Conservation (phyloP, 2,113 vertebrate species). For the Etheostoma cragini region DNA sequence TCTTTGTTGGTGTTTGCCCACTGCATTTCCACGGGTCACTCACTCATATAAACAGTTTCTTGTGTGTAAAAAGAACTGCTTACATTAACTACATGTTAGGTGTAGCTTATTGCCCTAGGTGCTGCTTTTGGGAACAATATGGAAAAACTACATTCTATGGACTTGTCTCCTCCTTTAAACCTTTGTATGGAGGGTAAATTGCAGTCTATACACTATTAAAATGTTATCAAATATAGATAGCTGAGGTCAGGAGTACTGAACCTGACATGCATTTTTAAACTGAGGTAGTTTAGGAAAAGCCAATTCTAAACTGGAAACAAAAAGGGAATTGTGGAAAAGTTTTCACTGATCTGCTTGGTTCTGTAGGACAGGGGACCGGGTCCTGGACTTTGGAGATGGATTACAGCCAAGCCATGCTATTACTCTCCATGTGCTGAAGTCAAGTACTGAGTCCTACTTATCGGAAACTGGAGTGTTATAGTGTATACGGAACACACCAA, state of each 20-base stretch:
- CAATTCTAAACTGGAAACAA: not conserved
- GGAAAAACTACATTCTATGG: not conserved
- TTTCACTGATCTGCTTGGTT: not conserved
- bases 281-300: not conserved
- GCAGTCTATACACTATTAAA: not conserved
- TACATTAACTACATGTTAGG: not conserved
- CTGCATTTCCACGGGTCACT: not conserved
- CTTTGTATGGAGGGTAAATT: not conserved
- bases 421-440: no score
- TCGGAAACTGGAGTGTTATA: no score
- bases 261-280: conserved; percentile 17
- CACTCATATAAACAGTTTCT: not conserved
- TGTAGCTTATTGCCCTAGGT: no score
- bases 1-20: not conserved
- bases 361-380: not conserved
- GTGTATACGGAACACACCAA: no score
- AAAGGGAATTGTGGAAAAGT: not conserved
- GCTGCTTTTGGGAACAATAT: not conserved
- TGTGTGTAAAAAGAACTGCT: not conserved
- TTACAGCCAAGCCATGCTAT: no score
- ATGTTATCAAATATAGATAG: conserved; percentile 29
- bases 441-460: no score
- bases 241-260: conserved; percentile 11
- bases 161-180: not conserved
- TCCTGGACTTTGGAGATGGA: no score